Evolutionary conservation across 2,113 vertebrate genomes (phyloP).

Genomic region (Engystomops pustulosus): DNA sequence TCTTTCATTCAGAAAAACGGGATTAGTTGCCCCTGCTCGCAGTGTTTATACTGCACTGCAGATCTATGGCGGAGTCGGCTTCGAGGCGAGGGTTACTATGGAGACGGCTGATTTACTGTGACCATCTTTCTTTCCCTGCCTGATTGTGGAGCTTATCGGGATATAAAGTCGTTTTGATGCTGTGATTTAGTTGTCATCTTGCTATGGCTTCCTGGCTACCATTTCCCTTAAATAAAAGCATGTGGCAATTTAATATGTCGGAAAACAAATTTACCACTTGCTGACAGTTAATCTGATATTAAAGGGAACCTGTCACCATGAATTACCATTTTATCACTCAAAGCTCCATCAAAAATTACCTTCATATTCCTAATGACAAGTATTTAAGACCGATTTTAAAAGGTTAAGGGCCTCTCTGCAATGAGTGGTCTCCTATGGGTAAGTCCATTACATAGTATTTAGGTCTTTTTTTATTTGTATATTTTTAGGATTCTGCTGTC

Average conservation of each 20-base stretch:
- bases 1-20: slow-evolving; percentile 43
- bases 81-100: slow-evolving; percentile 45
- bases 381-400: neutral
- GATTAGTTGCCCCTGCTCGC: neutral
- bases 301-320: neutral
- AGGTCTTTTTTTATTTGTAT: no score
- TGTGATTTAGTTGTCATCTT: slow-evolving; percentile 44
- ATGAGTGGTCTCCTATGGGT: neutral
- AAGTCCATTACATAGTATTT: no score
- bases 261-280: neutral
- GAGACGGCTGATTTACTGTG: slow-evolving; percentile 57
- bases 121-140: slow-evolving; percentile 36
- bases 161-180: slow-evolving; percentile 48
- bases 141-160: slow-evolving; percentile 48
- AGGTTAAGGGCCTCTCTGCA: neutral
- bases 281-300: neutral
- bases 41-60: slow-evolving; percentile 31
- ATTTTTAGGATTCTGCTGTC: no score
- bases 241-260: slow-evolving; percentile 28
- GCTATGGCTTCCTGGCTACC: slow-evolving; percentile 18
- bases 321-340: slow-evolving; percentile 24
- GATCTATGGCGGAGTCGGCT: slow-evolving; percentile 8
- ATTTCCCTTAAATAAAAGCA: slow-evolving; percentile 36
- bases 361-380: no score
- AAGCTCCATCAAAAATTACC: neutral